Evolutionary conservation across 2,888 invertebrate genomes (phyloP).

Genomic region (Scrobipalpa costella): DNA sequence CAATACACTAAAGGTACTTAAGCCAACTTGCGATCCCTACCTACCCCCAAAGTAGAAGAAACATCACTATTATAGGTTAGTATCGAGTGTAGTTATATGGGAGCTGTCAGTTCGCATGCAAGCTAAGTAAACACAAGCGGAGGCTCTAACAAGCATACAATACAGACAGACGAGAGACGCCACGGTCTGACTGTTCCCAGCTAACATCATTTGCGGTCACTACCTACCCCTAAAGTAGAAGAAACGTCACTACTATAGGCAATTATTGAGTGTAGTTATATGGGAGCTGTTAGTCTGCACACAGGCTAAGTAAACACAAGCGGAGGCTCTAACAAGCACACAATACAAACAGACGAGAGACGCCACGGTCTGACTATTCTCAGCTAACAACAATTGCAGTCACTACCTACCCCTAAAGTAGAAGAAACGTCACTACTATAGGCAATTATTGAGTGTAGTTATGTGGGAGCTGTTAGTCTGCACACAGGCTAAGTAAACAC

Average conservation of each 20-base stretch:
- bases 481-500: conserved; percentile 24
- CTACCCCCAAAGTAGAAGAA: too few species aligned
- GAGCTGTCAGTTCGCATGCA: conserved; percentile 15
- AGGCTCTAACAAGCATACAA: conserved; percentile 51
- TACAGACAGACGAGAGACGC: conserved; percentile 44
- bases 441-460: not conserved
- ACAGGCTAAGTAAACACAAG: conserved; percentile 22
- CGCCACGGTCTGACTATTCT: conserved; percentile 62
- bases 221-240: not conserved
- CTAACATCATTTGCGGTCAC: conserved; percentile 51
- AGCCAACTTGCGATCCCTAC: not conserved
- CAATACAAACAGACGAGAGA: conserved; percentile 46
- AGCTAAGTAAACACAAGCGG: conserved; percentile 32
- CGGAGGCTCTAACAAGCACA: conserved; percentile 47
- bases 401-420: conserved; percentile 61
- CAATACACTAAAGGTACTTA: too few species aligned
- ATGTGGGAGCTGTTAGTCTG: too few species aligned
- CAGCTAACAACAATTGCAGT: conserved; percentile 70
- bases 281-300: conserved; percentile 15
- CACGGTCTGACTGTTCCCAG: conserved; percentile 60
- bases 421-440: too few species aligned
- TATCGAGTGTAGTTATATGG: conserved; percentile 1
- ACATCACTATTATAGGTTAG: not conserved
- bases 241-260: too few species aligned
- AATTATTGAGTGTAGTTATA: not conserved